Percentiles rank a stretch among this genome's conserved stretches.
phyloP scores from a whole-genome alignment of 37 sponge, comb jelly and placozoan species.

The Ephydatia muelleri region DNA sequence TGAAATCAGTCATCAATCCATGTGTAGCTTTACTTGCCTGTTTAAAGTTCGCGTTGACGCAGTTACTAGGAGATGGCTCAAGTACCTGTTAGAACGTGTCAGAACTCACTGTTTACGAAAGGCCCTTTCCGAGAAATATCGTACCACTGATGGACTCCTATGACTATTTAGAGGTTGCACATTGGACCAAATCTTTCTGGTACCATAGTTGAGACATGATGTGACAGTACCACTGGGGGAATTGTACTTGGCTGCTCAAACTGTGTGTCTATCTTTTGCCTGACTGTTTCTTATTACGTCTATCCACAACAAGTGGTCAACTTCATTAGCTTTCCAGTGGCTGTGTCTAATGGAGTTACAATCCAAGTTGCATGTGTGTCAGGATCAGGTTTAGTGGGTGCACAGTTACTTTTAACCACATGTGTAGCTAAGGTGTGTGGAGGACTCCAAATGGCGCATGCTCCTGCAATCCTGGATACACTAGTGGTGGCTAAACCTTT shows the following conservation, averaged over 20 bases:
- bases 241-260: slow-evolving; percentile 26
- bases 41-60: too few relatives aligned
- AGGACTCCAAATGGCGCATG: not conserved
- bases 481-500: too few relatives aligned
- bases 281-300: slow-evolving; percentile 49
- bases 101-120: too few relatives aligned
- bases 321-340: too few relatives aligned
- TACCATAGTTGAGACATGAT: too few relatives aligned
- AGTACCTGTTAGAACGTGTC: not conserved
- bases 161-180: too few relatives aligned
- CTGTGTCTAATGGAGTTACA: not conserved
- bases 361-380: not conserved
- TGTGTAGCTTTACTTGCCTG: not conserved
- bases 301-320: too few relatives aligned
- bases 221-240: too few relatives aligned
- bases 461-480: too few relatives aligned
- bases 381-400: not conserved
- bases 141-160: not conserved
- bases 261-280: slow-evolving; percentile 27
- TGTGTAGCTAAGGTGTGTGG: slow-evolving; percentile 6
- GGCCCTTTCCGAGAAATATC: not conserved
- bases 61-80: not conserved
- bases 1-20: too few relatives aligned
- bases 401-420: too few relatives aligned
- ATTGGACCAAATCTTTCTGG: too few relatives aligned